Evolutionary conservation across 2,888 invertebrate species (phyloP), one percentile per base, ranked within the genome.

Genomic region (Macrophya alboannulata): DNA sequence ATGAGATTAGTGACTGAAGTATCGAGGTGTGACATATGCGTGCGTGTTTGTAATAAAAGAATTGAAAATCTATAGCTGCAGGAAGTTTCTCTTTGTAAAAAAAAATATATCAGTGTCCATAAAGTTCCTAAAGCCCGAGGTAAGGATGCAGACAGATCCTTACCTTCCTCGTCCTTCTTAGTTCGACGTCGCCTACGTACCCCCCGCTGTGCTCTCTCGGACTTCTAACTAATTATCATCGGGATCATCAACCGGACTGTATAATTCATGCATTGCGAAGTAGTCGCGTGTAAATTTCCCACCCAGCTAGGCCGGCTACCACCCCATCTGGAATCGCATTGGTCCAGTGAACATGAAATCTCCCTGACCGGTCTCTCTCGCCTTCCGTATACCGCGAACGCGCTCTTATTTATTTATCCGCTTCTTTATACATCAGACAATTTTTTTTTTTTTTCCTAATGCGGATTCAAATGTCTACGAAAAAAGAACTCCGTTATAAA

Each of bases 171-270:
- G 21, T 43, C 12, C 10, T 74, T 45, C 45, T 43, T 43, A 15
- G 68, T 68, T 68, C 31, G 68, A 68, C 68, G 10, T 51, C 79
- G 79, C 79, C 79, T 81, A 81, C 79, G 79, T 81, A 8, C 74
- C 48, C 76, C 77, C 59, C 59, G 48, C 72, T 86, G 51, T 9
- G 43, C 83, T 68, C 84, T 15, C 51, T 55, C 65, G 48, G 31
- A 68, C 82, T 84, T 79, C 85, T 82, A 83, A 82, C 82, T 86
- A 86, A 87, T 87, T 87, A 86, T 86, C 86, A 86, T 86, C 85
- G 62, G 86, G 85, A 85, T 77, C 84, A 85, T 85, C 79, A 81
- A 83, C 68, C 71, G 48, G 83, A 83, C 48, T 65, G 83, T 83
- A 83, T 83, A 83, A 83, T 83, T 83, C 83, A 83, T 83, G 71